These are phyloP conservation scores for Plusia festucae DNA, from an alignment of 2,888 invertebrate genomes.

Conservation along the genomic window DNA sequence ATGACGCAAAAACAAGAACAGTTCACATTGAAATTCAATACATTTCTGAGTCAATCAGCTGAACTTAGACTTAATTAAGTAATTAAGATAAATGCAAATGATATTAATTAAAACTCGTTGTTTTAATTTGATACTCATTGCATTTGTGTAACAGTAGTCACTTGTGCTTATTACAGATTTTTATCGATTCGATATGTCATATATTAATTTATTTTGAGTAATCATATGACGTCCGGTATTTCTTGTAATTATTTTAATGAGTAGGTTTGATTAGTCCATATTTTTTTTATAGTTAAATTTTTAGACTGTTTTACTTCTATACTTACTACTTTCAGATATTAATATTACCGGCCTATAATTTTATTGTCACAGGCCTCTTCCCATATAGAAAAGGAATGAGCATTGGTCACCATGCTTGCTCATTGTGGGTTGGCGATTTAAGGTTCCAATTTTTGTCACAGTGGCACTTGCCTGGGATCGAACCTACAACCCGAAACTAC, in stretches of 20 bases:
- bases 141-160: conserved; percentile 42
- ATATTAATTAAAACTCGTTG: conserved; percentile 51
- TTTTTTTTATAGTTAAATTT: too few relatives aligned
- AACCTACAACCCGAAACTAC: too few relatives aligned
- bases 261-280: not conserved
- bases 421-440: too few relatives aligned
- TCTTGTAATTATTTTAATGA: not conserved
- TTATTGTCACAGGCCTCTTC: too few relatives aligned
- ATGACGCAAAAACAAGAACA: conserved; percentile 6
- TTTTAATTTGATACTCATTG: conserved; percentile 52
- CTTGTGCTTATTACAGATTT: conserved; percentile 39
- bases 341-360: too few relatives aligned
- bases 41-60: conserved; percentile 49
- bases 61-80: conserved; percentile 43
- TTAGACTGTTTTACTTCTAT: too few relatives aligned
- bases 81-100: conserved; percentile 35
- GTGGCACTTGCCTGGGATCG: too few relatives aligned
- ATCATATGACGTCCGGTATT: not conserved
- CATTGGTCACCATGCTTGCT: too few relatives aligned
- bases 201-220: not conserved
- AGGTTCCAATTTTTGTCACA: too few relatives aligned
- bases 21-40: conserved; percentile 26
- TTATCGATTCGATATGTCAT: conserved; percentile 28
- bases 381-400: too few relatives aligned
- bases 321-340: too few relatives aligned